Evolutionary conservation across 2,113 vertebrate species (phyloP).

Genomic region (Pagrus major): DNA sequence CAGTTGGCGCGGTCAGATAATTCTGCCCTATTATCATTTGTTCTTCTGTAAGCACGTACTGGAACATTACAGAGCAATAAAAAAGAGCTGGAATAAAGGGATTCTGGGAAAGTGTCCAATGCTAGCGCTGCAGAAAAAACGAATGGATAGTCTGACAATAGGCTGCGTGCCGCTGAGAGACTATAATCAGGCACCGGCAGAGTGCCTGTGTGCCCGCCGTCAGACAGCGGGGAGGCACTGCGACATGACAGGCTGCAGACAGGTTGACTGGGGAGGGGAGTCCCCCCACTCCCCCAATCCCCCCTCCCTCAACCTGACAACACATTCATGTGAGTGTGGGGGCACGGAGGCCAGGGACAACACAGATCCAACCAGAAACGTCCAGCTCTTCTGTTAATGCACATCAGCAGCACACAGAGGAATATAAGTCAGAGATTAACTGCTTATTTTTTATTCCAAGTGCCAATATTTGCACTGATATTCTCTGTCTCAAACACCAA

Average conservation of each 20-base stretch:
- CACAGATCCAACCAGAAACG: constrained; percentile 16
- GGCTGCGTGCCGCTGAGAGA: constrained; percentile 49
- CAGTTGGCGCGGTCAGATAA: constrained; percentile 61
- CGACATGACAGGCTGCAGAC: constrained; percentile 54
- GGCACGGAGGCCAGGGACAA: not conserved
- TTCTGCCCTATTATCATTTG: constrained; percentile 59
- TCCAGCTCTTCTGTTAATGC: constrained; percentile 7
- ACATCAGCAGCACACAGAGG: not conserved
- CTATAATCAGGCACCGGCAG: constrained; percentile 54
- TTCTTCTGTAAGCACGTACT: constrained; percentile 53
- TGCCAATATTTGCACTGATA: not conserved
- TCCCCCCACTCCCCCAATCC: not conserved
- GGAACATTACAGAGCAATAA: constrained; percentile 66
- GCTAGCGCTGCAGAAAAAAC: constrained; percentile 57
- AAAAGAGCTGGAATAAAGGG: constrained; percentile 58
- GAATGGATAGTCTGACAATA: constrained; percentile 72
- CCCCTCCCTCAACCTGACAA: constrained; percentile 34
- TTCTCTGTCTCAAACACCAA: not conserved
- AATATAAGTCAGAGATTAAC: not conserved
- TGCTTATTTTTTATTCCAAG: not conserved
- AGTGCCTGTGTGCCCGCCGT: constrained; percentile 21
- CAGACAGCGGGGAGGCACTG: constrained; percentile 52
- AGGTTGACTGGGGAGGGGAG: constrained; percentile 39
- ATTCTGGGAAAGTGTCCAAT: constrained; percentile 76
- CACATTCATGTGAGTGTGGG: constrained; percentile 18